phyloP scores from a whole-genome alignment of 2,888 invertebrate species.

The Matsumyia berberina region DNA sequence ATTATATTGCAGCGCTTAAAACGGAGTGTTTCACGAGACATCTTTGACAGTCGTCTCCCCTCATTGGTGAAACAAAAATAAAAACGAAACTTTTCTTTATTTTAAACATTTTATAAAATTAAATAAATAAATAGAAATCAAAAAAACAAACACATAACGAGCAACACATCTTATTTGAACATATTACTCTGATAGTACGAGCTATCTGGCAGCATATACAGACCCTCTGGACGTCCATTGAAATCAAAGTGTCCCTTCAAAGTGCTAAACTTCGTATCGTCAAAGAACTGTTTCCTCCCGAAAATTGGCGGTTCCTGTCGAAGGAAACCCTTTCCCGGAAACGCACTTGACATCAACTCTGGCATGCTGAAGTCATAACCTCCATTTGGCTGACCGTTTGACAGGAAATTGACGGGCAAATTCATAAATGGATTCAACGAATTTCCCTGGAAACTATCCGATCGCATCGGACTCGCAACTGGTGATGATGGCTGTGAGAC shows the following conservation, averaged over 20 bases:
- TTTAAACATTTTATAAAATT: slow-evolving; percentile 28
- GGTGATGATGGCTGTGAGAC: slow-evolving; percentile 85
- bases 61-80: background rate
- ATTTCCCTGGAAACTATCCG: slow-evolving; percentile 84
- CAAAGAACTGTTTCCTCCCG: slow-evolving; percentile 55
- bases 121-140: slow-evolving; percentile 43
- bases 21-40: background rate
- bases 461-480: slow-evolving; percentile 84
- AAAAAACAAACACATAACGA: slow-evolving; percentile 12
- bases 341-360: slow-evolving; percentile 56
- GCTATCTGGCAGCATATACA: slow-evolving; percentile 61
- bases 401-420: slow-evolving; percentile 91
- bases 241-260: slow-evolving; percentile 64
- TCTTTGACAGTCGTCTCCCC: background rate
- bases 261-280: slow-evolving; percentile 45
- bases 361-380: slow-evolving; percentile 63
- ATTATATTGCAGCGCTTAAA: no score
- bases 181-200: slow-evolving; percentile 58
- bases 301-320: slow-evolving; percentile 70
- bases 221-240: slow-evolving; percentile 61
- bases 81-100: slow-evolving; percentile 15
- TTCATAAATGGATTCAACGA: slow-evolving; percentile 89
- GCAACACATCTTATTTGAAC: slow-evolving; percentile 31
- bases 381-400: slow-evolving; percentile 86
- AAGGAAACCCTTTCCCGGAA: slow-evolving; percentile 66